Evolutionary conservation across 2,888 invertebrate species (phyloP), one percentile per base, ranked within the genome.

Genomic region (Leptinotarsa juncta): DNA sequence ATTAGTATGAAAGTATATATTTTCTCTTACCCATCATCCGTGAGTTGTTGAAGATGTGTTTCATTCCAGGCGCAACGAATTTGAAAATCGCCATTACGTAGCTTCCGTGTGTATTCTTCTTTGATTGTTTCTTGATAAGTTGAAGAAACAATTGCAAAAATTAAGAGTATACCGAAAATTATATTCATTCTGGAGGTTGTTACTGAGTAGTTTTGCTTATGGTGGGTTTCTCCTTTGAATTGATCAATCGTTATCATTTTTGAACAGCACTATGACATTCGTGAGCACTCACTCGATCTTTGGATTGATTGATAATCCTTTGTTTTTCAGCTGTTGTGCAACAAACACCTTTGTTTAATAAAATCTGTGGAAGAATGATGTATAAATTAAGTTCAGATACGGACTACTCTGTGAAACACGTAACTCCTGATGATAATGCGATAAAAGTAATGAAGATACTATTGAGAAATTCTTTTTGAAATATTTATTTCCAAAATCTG

Each of bases 11-110:
- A 57, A 23, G 4, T 14, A 20, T 57, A 20, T 57, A 14, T 23
- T 57, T 57, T 23, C 42, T 42, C 57, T 57, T 23, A 57, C 57
- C 57, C 57, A 23, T 57, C 57, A 20, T 57, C 57, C 14, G 57
- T 23, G 14, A 57, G 23, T 18, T 15, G 2, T 23, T 12, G 57
- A 57, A 57, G 23, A 23, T 20, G 15, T 57, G 23, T 57, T 4
- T 57, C 23, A 15, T 20, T 23, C 57, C 57, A 57, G 3, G 20
- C 5, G 4, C 57, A 16, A 23, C 4, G 14, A 23, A 23, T 57
- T 57, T 57, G 20, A 57, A 57, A 57, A 23, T 23, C 57, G 23
- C 57, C 57, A 57, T 57, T 57, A 15, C 14, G 57, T 23, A 57
- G 5, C 14, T 57, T 57, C 14, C 14, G 15, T 23, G 23, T 20